phyloP scores from a whole-genome alignment of 2,888 invertebrate species.

The Agrochola lychnidis region DNA sequence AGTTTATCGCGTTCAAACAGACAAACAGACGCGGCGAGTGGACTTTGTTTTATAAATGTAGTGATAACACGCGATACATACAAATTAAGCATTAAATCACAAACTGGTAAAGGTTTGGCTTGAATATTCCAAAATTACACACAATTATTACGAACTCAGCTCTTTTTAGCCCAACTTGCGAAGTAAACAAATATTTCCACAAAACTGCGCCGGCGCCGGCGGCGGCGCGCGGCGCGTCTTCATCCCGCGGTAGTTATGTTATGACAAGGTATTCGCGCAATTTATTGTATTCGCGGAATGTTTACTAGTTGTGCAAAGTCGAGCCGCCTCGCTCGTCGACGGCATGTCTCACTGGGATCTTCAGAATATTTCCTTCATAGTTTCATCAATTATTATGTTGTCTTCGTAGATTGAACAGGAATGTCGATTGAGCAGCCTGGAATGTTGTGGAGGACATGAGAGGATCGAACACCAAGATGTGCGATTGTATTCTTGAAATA shows the following conservation, averaged over 20 bases:
- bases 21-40: no score
- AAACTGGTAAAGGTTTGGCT: not conserved
- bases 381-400: conserved; percentile 42
- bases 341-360: conserved; percentile 32
- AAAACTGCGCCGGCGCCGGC: not conserved
- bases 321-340: conserved; percentile 13
- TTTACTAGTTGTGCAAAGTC: conserved; percentile 44
- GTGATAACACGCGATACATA: not conserved
- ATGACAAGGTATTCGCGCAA: conserved; percentile 42
- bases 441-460: not conserved
- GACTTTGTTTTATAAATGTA: no score
- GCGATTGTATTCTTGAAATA: not conserved
- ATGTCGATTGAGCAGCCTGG: not conserved
- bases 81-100: conserved; percentile 1
- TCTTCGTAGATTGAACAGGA: conserved; percentile 9
- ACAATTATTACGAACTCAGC: not conserved
- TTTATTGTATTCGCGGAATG: conserved; percentile 50
- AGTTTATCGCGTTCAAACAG: no score
- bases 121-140: conserved; percentile 6
- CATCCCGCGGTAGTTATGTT: conserved; percentile 16
- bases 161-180: not conserved
- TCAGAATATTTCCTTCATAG: conserved; percentile 41
- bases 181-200: conserved; percentile 16
- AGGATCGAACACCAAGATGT: not conserved
- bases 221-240: not conserved